A percentile compares a stretch with the other conserved stretches of the same genome.
Conservation (phyloP, 2,888 invertebrate species). For the Drymonia ruficornis region DNA sequence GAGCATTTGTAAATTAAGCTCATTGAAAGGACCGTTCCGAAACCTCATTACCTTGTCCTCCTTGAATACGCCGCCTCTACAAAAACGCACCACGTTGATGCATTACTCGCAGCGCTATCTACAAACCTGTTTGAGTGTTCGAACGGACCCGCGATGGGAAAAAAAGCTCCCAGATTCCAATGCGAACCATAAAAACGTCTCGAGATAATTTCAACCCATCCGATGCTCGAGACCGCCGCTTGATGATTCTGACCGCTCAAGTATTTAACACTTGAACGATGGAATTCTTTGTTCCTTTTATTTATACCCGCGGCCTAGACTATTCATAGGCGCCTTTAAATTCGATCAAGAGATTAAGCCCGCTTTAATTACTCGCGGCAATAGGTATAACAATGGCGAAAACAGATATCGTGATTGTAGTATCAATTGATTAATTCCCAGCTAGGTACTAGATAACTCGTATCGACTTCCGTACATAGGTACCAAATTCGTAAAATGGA, state of each 20-base stretch:
- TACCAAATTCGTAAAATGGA: slow-evolving; percentile 20
- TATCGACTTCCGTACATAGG: slow-evolving; percentile 21
- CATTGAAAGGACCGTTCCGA: slow-evolving; percentile 68
- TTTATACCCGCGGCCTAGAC: slow-evolving; percentile 27
- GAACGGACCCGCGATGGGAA: slow-evolving; percentile 75
- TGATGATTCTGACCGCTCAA: slow-evolving; percentile 62
- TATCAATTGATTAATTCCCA: slow-evolving; percentile 35
- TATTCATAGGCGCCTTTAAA: slow-evolving; percentile 29
- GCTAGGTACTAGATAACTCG: slow-evolving; percentile 22
- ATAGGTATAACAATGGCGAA: slow-evolving; percentile 30
- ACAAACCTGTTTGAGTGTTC: slow-evolving; percentile 81
- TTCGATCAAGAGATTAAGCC: slow-evolving; percentile 28
- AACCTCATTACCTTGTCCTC: slow-evolving; percentile 73
- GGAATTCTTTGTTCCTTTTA: slow-evolving; percentile 51
- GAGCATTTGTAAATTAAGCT: slow-evolving; percentile 53
- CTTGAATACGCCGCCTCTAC: slow-evolving; percentile 77
- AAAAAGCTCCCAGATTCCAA: slow-evolving; percentile 81
- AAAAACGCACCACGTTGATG: slow-evolving; percentile 80
- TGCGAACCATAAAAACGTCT: slow-evolving; percentile 81
- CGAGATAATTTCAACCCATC: slow-evolving; percentile 78
- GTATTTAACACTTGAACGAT: slow-evolving; percentile 66
- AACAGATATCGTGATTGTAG: slow-evolving; percentile 30
- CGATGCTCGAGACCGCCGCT: slow-evolving; percentile 59
- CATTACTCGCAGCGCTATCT: slow-evolving; percentile 82
- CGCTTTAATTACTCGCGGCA: slow-evolving; percentile 29